Base-by-base conservation (phyloP, 2,797 vertebrate species). In the Fistularia tabacaria region DNA sequence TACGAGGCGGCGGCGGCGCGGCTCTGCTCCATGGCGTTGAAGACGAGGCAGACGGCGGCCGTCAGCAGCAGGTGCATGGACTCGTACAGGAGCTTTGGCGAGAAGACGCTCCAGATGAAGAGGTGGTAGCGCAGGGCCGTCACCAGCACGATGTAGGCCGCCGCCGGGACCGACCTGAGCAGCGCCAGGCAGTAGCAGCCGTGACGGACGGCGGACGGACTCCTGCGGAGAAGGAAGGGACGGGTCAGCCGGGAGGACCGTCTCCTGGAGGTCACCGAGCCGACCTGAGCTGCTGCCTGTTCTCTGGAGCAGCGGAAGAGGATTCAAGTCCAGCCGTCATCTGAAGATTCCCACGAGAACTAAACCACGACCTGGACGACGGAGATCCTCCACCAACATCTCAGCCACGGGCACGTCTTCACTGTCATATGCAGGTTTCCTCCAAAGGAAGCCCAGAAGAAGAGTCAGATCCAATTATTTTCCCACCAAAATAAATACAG, bases 31-130 rank as follows among this genome's bases (percentile, higher is more conserved):
- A 93, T 90, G 6, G 89, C 88, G 63, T 89, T 91, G 85, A 96
- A 97, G 76, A 94, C 84, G 8, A 92, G 57, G 50, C 95, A 97
- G 60, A 94, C 38, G 1, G 68, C 73, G 0, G 93, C 87, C 0
- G 93, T 93, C 74, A 98, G 80, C 76, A 97, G 87, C 12, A 93
- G 88, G 41, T 92, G 94, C 79, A 92, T 83, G 12, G 93, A 93
- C 82, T 97, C 95, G 0, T 98, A 99, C 5, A 99, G 93, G 0
- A 99, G 87, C 69, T 98, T 99, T 1, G 97, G 97, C 0, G 96
- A 98, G 77, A 99, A 98, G 48, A 99, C 96, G 0, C 95, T 99
- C 96, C 96, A 98, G 78, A 98, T 96, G 84, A 98, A 99, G 53
- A 98, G 88, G 74, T 99, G 96, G 75, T 99, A 95, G 10, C 97